Base-by-base conservation (phyloP, 2,797 vertebrate genomes). In the Phalanger gymnotis region DNA sequence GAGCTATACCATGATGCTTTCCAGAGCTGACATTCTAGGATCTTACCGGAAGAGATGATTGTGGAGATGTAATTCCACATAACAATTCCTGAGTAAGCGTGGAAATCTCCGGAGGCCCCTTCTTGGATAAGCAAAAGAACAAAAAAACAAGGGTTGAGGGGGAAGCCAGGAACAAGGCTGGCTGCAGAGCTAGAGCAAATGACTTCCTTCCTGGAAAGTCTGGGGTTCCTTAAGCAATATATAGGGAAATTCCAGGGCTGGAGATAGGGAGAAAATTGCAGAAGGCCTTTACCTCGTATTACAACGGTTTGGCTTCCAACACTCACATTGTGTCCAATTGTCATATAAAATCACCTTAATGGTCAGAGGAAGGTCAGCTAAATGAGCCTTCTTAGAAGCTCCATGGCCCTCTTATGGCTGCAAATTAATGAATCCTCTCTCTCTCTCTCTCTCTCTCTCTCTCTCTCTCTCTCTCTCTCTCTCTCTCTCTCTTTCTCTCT, bases 201-300 rank as follows among this genome's bases (percentile, higher is more conserved):
- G 66, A 89, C 90, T 95, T 98, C 96, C 97, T 97, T 97, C 97
- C 97, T 90, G 73, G 91, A 90, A 87, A 91, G n/a, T 0, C 54
- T 47, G 30, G 53, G 87, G 90, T 92, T 94, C 97, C 95, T 94
- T 93, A 92, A 92, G 81, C 90, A 90, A 27, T n/a, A 53, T 14
- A 34, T 7, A 93, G 96, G 97, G 97, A 95, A 97, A 97, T 97
- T 97, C 96, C 97, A 97, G 95, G 95, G 93, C 96, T 94, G 90
- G 96, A 96, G 73, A 95, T 89, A 87, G 89, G 66, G 94, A 96
- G 90, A 96, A 92, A 94, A 95, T 92, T 89, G 95, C 51, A 93
- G 53, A 90, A 22, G 55, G 95, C 95, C 90, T 93, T 93, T 90
- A 30, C 94, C 53, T 34, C 51, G 0, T 3, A 34, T 94, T 94